Conservation (phyloP, 2,888 invertebrate genomes). For the Drosophila quinaria region DNA sequence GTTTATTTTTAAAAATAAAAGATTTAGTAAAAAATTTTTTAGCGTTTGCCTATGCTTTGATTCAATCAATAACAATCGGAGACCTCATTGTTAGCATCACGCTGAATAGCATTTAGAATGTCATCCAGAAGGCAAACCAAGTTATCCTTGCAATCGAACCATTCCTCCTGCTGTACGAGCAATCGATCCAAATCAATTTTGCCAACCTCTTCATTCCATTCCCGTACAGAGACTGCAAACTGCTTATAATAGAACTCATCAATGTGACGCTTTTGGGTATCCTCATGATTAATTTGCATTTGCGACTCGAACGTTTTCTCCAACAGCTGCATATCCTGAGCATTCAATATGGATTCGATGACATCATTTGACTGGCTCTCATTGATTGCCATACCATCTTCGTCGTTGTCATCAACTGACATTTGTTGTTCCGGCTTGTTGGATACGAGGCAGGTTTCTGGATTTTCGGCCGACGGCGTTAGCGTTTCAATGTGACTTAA, state of each 20-base stretch:
- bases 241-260: conserved; percentile 78
- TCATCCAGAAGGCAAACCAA: conserved; percentile 91
- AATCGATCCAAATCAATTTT: conserved; percentile 88
- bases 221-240: conserved; percentile 86
- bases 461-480: conserved; percentile 21
- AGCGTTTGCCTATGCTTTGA: conserved; percentile 2
- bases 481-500: conserved; percentile 57
- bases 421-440: conserved; percentile 20
- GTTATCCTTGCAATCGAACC: conserved; percentile 89
- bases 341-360: conserved; percentile 79
- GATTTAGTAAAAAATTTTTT: conserved; percentile 5
- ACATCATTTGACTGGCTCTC: conserved; percentile 64
- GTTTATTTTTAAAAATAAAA: conserved; percentile 27
- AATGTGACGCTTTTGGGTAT: conserved; percentile 49
- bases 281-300: conserved; percentile 74
- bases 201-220: conserved; percentile 88
- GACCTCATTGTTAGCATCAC: conserved; percentile 71
- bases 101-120: conserved; percentile 85
- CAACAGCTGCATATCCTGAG: conserved; percentile 79
- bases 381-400: conserved; percentile 27
- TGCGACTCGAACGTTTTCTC: conserved; percentile 87
- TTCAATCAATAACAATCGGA: conserved; percentile 80
- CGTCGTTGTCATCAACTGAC: conserved; percentile 19
- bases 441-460: not conserved
- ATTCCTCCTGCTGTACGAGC: conserved; percentile 88